These are phyloP conservation scores for Scomberomorus guttatus DNA, from an alignment of 2,797 vertebrate genomes.

Conservation along the genomic window DNA sequence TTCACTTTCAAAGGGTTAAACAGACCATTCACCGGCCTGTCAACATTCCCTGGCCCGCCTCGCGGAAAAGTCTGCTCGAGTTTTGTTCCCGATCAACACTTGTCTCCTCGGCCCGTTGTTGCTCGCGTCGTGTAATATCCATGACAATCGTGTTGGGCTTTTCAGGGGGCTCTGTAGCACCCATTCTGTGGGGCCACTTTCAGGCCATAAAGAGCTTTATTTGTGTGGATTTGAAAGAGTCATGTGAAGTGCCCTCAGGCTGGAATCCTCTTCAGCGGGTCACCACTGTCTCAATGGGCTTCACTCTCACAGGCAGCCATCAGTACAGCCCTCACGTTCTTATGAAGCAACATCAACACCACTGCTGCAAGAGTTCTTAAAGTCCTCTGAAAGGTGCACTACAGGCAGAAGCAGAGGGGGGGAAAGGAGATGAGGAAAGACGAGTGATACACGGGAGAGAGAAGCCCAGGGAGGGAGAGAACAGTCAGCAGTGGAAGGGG, in stretches of 20 bases:
- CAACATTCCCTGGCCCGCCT: constrained; percentile 92
- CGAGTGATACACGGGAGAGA: constrained; percentile 18
- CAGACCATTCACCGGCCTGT: constrained; percentile 99
- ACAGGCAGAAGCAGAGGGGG: constrained; percentile 43
- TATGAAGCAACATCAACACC: constrained; percentile 86
- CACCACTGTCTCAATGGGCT: constrained; percentile 94
- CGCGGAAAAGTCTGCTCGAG: constrained; percentile 91
- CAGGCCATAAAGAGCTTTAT: constrained; percentile 98
- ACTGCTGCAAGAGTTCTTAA: constrained; percentile 78
- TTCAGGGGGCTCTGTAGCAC: constrained; percentile 88
- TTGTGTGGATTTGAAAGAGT: constrained; percentile 99
- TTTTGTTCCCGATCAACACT: constrained; percentile 95
- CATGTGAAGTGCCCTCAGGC: constrained; percentile 94
- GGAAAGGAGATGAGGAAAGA: neutral
- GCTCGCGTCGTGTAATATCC: constrained; percentile 98
- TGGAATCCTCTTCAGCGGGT: constrained; percentile 95
- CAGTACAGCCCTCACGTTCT: constrained; percentile 97
- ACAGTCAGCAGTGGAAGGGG: constrained; percentile 15
- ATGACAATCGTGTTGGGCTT: constrained; percentile 98
- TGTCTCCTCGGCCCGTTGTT: constrained; percentile 95
- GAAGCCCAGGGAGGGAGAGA: constrained; percentile 23
- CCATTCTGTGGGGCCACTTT: constrained; percentile 96
- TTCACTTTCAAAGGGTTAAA: constrained; percentile 99
- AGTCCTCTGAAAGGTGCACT: constrained; percentile 87
- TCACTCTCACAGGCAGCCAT: constrained; percentile 91